Evolutionary conservation across 2,797 vertebrate species (phyloP).

Genomic region (Helostoma temminkii): DNA sequence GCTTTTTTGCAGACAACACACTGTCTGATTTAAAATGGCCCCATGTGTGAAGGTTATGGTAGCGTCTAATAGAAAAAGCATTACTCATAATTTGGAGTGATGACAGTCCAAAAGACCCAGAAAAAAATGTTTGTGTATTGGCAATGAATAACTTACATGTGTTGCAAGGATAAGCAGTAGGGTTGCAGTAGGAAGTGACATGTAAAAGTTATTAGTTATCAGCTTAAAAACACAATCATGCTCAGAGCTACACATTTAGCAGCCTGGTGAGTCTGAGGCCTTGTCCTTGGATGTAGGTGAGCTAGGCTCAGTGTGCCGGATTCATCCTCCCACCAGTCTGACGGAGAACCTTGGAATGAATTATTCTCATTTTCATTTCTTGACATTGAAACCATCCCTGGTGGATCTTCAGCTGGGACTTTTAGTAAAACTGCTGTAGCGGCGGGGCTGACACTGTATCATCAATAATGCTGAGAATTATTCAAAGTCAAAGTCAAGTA

Average conservation of each 20-base stretch:
- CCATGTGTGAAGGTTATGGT: neutral
- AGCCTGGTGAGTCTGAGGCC: slow-evolving; percentile 12
- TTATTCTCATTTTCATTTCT: slow-evolving; percentile 70
- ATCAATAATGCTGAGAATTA: slow-evolving; percentile 60
- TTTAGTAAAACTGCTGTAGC: slow-evolving; percentile 33
- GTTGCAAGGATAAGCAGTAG: neutral
- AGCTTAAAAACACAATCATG: slow-evolving; percentile 3
- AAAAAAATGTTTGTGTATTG: neutral
- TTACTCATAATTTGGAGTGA: slow-evolving; percentile 4
- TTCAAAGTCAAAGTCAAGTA: slow-evolving; percentile 64
- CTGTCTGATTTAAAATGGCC: neutral
- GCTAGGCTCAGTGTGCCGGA: slow-evolving; percentile 31
- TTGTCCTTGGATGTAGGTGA: slow-evolving; percentile 53
- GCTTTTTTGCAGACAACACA: neutral
- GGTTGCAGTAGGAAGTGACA: neutral
- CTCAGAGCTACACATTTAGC: slow-evolving; percentile 19
- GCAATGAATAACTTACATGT: slow-evolving; percentile 2
- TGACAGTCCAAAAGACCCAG: neutral
- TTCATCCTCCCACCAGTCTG: slow-evolving; percentile 47
- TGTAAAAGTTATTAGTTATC: slow-evolving; percentile 15
- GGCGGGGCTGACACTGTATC: slow-evolving; percentile 26
- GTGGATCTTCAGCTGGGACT: slow-evolving; percentile 55
- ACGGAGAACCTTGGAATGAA: slow-evolving; percentile 59
- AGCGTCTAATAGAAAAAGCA: neutral
- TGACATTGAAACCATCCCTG: slow-evolving; percentile 67